phyloP scores from a whole-genome alignment of 2,113 vertebrate species.

The Pollimyrus isidori region DNA sequence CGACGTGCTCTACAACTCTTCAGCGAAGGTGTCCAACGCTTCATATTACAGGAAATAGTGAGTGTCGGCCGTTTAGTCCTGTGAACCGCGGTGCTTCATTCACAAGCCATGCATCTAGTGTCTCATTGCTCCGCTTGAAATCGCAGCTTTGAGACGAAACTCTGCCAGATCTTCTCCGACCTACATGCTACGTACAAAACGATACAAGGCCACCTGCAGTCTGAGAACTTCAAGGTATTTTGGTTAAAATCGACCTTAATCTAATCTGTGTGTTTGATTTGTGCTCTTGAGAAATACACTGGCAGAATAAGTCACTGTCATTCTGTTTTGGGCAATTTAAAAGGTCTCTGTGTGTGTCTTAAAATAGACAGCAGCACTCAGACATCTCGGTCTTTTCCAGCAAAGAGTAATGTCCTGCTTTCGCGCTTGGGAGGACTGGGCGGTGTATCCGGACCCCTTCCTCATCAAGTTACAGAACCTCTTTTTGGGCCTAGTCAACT shows the following conservation, averaged over 20 bases:
- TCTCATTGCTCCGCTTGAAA: constrained; percentile 35
- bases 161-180: constrained; percentile 95
- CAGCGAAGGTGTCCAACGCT: constrained; percentile 95
- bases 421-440: constrained; percentile 97
- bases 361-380: neutral
- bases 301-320: neutral
- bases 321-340: neutral
- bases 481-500: constrained; percentile 93
- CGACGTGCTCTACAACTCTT: constrained; percentile 96
- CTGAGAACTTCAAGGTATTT: constrained; percentile 97
- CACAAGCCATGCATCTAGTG: neutral
- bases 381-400: constrained; percentile 45
- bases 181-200: constrained; percentile 93
- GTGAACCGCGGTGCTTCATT: neutral
- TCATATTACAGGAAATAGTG: constrained; percentile 99
- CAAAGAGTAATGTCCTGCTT: constrained; percentile 98
- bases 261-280: neutral
- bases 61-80: constrained; percentile 54
- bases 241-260: neutral
- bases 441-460: constrained; percentile 97
- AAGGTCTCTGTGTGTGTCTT: neutral
- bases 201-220: constrained; percentile 96
- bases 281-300: neutral
- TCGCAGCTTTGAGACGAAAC: constrained; percentile 92
- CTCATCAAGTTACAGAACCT: constrained; percentile 98